Conservation (phyloP, 2,888 invertebrate species). For the Yponomeuta malinellus region DNA sequence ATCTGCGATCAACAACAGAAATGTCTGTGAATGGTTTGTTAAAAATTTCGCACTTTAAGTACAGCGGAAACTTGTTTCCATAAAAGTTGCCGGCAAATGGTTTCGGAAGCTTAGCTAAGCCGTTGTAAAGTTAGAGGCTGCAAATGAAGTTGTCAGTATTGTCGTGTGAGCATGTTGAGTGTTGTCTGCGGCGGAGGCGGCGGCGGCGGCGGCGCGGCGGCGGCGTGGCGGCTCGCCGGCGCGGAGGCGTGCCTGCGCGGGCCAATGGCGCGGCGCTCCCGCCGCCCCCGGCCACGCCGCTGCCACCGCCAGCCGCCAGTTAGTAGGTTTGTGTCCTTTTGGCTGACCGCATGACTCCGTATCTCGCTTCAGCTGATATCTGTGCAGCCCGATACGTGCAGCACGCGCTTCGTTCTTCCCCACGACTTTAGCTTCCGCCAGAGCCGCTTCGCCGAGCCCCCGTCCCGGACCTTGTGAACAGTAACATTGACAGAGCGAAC, state of each 20-base stretch:
- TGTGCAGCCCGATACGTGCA: slow-evolving; percentile 49
- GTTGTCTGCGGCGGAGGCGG: slow-evolving; percentile 42
- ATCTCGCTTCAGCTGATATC: slow-evolving; percentile 74
- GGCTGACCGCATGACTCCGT: slow-evolving; percentile 77
- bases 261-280: slow-evolving; percentile 63
- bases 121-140: not conserved
- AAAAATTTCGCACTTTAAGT: too few species aligned
- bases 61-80: too few species aligned
- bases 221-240: slow-evolving; percentile 45
- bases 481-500: slow-evolving; percentile 33
- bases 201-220: slow-evolving; percentile 37
- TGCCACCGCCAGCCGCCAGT: slow-evolving; percentile 57
- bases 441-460: slow-evolving; percentile 41
- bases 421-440: slow-evolving; percentile 55
- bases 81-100: too few species aligned
- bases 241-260: slow-evolving; percentile 67
- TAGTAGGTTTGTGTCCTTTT: slow-evolving; percentile 77
- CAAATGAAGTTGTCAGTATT: not conserved
- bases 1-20: too few species aligned
- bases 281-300: slow-evolving; percentile 48
- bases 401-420: slow-evolving; percentile 63
- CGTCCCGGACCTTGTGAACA: slow-evolving; percentile 44
- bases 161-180: slow-evolving; percentile 23
- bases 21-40: too few species aligned
- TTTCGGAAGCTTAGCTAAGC: not conserved